Base-by-base conservation (phyloP, 2,888 invertebrate genomes). In the Deroplatys truncata region DNA sequence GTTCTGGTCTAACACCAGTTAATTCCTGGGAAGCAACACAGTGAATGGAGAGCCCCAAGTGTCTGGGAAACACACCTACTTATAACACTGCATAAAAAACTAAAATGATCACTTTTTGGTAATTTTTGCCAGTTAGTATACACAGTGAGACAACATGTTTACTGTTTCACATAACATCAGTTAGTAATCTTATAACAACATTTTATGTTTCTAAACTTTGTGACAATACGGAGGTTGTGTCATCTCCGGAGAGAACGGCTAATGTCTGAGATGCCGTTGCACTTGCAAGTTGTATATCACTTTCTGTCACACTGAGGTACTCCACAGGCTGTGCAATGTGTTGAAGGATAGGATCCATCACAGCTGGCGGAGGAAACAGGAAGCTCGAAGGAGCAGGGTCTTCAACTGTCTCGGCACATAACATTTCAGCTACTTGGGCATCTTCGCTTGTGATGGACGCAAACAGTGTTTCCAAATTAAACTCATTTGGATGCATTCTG, bases 361-460 rank as follows among this genome's bases (percentile, higher is more conserved):
- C 56, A 25, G 86, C 84, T 86, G 82, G 83, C 10, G 87, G 31
- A 84, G 88, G 86, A 56, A 85, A 88, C n/a, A 88, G 82, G 15
- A 72, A 43, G 25, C 87, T 84, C 20, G 72, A 84, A 10, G 88
- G 87, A 82, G 89, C 87, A 43, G 82, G 84, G 15, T 82, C 49
- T 43, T 82, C 83, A 9, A 84, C 49, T 28, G 82, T 86, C 72
- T 89, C 89, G 25, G 89, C 28, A 28, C 88, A 88, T 1, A 90
- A 72, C 84, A 90, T 89, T 43, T 89, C 88, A 43, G 88, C 88
- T 49, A 87, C 85, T 82, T 88, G 88, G 16, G 72, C 89, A 88
- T 90, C 89, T 43, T 90, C 89, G n/a, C 86, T 88, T 49, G 89
- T 88, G n/a, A 90, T 89, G 9, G 90, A 90, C 25, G 89, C 90